These are phyloP conservation scores for Trachelus iudaicus DNA, from an alignment of 2,888 invertebrate species.

Conservation along the genomic window DNA sequence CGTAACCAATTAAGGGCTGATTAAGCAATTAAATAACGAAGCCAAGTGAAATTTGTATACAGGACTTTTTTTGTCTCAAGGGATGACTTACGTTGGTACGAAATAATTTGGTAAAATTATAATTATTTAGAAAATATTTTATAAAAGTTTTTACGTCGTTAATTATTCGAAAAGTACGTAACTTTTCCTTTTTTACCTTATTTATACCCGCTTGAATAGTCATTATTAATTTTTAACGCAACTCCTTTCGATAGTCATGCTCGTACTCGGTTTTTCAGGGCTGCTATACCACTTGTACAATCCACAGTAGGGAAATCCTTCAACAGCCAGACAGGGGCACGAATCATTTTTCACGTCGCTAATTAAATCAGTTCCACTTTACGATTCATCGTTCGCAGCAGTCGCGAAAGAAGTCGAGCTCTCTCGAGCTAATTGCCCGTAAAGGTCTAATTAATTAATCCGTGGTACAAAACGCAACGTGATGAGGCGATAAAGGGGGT, in stretches of 20 bases:
- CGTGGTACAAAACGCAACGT: conserved; percentile 24
- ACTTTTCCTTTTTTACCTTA: too few species aligned
- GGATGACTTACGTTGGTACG: too few species aligned
- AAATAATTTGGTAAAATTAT: too few species aligned
- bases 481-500: conserved; percentile 21
- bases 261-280: not conserved
- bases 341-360: conserved; percentile 11
- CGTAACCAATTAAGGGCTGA: not conserved
- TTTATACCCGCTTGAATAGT: too few species aligned
- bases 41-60: not conserved
- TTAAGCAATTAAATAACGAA: not conserved
- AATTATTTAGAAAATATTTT: too few species aligned
- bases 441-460: conserved; percentile 25
- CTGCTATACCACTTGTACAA: not conserved
- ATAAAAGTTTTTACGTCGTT: too few species aligned
- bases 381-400: conserved; percentile 19
- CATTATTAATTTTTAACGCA: too few species aligned
- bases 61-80: too few species aligned
- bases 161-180: too few species aligned
- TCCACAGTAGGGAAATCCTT: not conserved
- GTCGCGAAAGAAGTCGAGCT: conserved; percentile 19
- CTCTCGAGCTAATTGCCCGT: conserved; percentile 20
- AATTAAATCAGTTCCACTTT: conserved; percentile 20
- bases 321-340: not conserved
- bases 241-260: not conserved